These are phyloP conservation scores for Phthorimaea operculella DNA, from an alignment of 1,140 invertebrate species.

Conservation along the genomic window DNA sequence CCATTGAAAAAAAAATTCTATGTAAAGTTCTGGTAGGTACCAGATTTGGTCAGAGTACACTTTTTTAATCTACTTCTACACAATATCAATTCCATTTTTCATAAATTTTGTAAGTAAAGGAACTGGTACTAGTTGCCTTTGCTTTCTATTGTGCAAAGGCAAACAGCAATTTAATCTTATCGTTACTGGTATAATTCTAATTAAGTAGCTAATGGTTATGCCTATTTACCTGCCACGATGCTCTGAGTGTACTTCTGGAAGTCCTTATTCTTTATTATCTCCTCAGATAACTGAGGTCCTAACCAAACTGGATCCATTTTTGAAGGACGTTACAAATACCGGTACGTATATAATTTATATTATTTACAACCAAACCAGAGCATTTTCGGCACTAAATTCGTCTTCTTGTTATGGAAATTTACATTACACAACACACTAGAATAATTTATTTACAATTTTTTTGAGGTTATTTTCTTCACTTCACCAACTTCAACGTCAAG, in stretches of 20 bases:
- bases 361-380: background rate
- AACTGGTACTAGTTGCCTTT: too few species aligned
- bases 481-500: too few species aligned
- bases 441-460: constrained; percentile 20
- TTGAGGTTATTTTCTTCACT: constrained; percentile 5
- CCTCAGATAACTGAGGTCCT: constrained; percentile 41
- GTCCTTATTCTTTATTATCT: constrained; percentile 49
- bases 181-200: too few species aligned
- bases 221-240: constrained; percentile 43
- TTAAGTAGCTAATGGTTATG: background rate
- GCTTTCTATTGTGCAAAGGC: too few species aligned
- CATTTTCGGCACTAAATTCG: background rate
- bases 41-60: too few species aligned
- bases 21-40: too few species aligned
- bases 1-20: too few species aligned
- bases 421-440: background rate
- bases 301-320: constrained; percentile 49
- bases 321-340: background rate
- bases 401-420: background rate
- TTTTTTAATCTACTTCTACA: too few species aligned
- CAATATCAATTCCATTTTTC: too few species aligned
- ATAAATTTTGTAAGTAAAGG: too few species aligned
- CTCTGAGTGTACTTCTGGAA: constrained; percentile 44
- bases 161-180: too few species aligned
- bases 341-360: background rate